phyloP scores from a whole-genome alignment of 2,113 vertebrate genomes.

The Lophotis ruficrista region DNA sequence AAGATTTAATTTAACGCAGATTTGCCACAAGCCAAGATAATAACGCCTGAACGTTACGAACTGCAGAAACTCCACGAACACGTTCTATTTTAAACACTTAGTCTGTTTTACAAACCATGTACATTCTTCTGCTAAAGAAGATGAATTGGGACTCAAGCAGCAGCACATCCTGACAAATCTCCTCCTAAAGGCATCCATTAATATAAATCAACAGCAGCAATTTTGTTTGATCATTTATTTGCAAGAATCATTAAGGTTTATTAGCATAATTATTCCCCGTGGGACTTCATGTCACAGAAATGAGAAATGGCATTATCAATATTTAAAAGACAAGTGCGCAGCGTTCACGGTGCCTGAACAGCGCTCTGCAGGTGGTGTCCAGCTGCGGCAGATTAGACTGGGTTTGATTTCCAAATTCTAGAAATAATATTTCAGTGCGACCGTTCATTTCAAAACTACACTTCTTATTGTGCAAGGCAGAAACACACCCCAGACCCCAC shows the following conservation, averaged over 20 bases:
- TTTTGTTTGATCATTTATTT: constrained; percentile 87
- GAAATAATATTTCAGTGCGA: constrained; percentile 55
- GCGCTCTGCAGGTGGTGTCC: constrained; percentile 80
- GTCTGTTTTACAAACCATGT: constrained; percentile 78
- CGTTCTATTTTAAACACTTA: constrained; percentile 77
- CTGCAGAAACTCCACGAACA: constrained; percentile 67
- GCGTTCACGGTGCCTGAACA: constrained; percentile 72
- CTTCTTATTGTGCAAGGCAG: neutral
- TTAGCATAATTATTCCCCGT: constrained; percentile 87
- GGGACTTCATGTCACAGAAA: constrained; percentile 79
- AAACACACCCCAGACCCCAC: neutral
- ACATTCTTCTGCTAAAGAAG: constrained; percentile 77
- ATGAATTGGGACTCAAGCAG: constrained; percentile 80
- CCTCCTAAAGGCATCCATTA: constrained; percentile 84
- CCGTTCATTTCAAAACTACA: constrained; percentile 32
- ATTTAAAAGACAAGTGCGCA: constrained; percentile 81
- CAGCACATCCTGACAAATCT: constrained; percentile 77
- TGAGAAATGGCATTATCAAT: constrained; percentile 87
- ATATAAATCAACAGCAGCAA: constrained; percentile 86
- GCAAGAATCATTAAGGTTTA: constrained; percentile 86
- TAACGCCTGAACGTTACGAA: constrained; percentile 61
- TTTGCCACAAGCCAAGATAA: constrained; percentile 70
- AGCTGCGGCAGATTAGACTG: constrained; percentile 77
- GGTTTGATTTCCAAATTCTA: constrained; percentile 65
- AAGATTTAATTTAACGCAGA: constrained; percentile 60